Evolutionary conservation across 2,113 vertebrate species (phyloP), one percentile per base, ranked within the genome.

Genomic region (Casuarius casuarius): DNA sequence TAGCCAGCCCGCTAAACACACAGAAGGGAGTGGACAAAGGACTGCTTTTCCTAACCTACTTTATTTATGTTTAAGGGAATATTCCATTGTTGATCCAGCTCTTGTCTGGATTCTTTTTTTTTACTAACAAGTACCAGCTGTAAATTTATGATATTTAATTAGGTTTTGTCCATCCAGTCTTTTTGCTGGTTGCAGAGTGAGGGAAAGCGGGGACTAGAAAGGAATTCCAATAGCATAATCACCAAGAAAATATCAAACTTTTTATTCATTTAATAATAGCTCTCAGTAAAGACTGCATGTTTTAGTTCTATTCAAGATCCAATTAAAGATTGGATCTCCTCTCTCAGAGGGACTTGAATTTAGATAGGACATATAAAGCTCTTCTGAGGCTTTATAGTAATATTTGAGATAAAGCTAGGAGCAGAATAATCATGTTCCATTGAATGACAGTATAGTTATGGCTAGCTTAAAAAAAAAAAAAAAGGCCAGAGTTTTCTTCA

Each of bases 251-350:
- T 18, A 25, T 71, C 81, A 91, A 97, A 90, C 62, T 84, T 93
- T 59, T 73, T 65, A 90, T 90, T 83, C n/a, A 82, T 94, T 35
- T 91, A 90, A 82, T 87, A 77, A 79, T 90, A 91, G 88, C 77
- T 86, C 76, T 92, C 77, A 85, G 77, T 95, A 92, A 97, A 93
- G 94, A 92, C 17, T 93, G 80, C 38, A 89, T 67, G 84, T 68
- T 87, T 85, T 80, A 96, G 90, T 95, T 96, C 90, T 94, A 92
- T 71, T 83, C 78, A 94, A 96, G 84, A 95, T 97, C 66, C 80
- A 94, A 85, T 95, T 97, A 85, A 75, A 97, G 77, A 94, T 89
- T 92, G 94, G 96, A 92, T 96, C 83, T 73, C 66, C 35, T 93
- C 56, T 94, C 86, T 94, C 92, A 96, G 79, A 83, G 82, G 76